These are phyloP conservation scores for Megaustenia siamemsis DNA, from an alignment of 2,888 invertebrate species.

Conservation along the genomic window DNA sequence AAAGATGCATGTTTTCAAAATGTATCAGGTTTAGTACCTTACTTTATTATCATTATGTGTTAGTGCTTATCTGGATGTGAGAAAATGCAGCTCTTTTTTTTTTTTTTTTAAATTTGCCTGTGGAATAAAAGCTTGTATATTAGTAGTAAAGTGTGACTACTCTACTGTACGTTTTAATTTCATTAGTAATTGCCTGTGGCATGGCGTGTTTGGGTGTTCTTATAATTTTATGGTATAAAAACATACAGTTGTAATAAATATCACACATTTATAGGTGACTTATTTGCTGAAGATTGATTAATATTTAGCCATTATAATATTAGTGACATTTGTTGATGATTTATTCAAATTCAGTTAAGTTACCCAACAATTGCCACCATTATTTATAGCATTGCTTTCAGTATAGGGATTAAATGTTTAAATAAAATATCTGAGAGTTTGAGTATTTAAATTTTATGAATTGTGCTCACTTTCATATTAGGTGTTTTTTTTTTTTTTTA, in stretches of 20 bases:
- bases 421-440: too few species aligned
- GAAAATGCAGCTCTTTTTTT: background rate
- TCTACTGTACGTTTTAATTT: background rate
- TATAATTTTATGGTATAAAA: background rate
- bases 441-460: too few species aligned
- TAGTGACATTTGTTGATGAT: background rate
- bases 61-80: background rate
- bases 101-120: background rate
- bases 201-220: background rate
- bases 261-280: background rate
- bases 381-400: too few species aligned
- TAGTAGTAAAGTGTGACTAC: background rate
- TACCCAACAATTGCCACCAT: too few species aligned
- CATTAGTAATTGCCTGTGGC: background rate
- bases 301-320: background rate
- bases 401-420: too few species aligned
- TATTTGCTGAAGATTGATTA: background rate
- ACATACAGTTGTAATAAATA: background rate
- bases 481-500: too few species aligned
- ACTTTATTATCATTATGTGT: background rate
- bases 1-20: background rate
- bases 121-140: background rate
- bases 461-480: too few species aligned
- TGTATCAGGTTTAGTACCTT: too few species aligned
- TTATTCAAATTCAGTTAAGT: too few species aligned